phyloP scores from a whole-genome alignment of 1,140 invertebrate species.

The Ceratitis capitata region DNA sequence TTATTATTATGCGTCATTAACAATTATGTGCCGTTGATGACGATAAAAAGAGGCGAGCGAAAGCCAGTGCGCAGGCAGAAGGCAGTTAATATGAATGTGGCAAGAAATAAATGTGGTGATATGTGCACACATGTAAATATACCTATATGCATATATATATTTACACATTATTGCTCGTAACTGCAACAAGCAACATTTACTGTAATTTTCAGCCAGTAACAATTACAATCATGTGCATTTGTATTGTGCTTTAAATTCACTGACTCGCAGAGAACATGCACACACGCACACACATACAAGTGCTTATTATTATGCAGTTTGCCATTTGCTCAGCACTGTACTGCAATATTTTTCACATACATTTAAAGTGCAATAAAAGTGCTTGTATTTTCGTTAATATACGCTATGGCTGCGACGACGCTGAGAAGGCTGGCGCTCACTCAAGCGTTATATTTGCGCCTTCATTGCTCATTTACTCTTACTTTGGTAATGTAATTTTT shows the following conservation, averaged over 20 bases:
- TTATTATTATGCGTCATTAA: constrained; percentile 38
- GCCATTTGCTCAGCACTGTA: neutral
- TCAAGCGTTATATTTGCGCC: constrained; percentile 11
- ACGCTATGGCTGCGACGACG: too few species aligned
- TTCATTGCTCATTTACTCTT: constrained; percentile 20
- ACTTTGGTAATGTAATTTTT: neutral
- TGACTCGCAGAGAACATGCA: neutral
- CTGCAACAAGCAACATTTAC: neutral
- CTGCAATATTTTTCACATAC: neutral
- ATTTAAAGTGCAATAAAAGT: neutral
- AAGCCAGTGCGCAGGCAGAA: neutral
- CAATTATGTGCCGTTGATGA: constrained; percentile 38
- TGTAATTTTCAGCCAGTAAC: constrained; percentile 34
- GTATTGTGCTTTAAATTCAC: neutral
- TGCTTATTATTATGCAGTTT: neutral
- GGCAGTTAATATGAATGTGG: neutral
- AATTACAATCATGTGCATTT: neutral
- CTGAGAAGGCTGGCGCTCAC: too few species aligned
- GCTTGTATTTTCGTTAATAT: neutral
- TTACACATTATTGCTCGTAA: neutral
- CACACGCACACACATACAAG: neutral
- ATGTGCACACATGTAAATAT: neutral
- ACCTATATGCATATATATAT: neutral
- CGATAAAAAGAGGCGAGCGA: neutral
- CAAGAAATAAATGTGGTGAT: neutral